Evolutionary conservation across 2,888 invertebrate genomes (phyloP).

Genomic region (Troides aeacus): DNA sequence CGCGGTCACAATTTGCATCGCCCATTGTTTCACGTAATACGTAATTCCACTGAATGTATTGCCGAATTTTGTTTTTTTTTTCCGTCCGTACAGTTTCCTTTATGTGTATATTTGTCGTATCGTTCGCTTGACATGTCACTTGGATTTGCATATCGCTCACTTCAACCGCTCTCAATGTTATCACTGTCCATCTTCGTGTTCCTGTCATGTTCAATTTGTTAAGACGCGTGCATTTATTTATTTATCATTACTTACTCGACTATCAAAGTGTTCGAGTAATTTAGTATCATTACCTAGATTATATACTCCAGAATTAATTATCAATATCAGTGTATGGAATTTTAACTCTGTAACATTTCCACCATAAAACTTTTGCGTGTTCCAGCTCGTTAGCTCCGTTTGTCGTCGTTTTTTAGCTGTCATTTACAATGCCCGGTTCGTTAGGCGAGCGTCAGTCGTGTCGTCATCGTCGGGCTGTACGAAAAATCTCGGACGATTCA

Average conservation of each 20-base stretch:
- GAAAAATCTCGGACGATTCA: conserved; percentile 38
- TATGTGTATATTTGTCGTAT: conserved; percentile 45
- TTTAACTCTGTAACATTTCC: not conserved
- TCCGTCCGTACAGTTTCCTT: conserved; percentile 38
- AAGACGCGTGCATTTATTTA: conserved; percentile 18
- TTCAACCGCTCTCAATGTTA: conserved; percentile 16
- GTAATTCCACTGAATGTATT: conserved; percentile 62
- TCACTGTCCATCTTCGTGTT: conserved; percentile 26
- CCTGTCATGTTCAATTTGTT: conserved; percentile 23
- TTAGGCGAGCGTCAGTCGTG: conserved; percentile 21
- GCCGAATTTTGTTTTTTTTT: conserved; percentile 49
- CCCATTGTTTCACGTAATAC: conserved; percentile 68
- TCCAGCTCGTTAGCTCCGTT: conserved; percentile 14
- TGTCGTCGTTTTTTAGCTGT: conserved; percentile 24
- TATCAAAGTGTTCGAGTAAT: too few relatives aligned
- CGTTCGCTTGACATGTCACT: conserved; percentile 25
- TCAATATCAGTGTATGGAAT: not conserved
- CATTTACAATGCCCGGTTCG: conserved; percentile 25
- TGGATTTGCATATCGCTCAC: conserved; percentile 26
- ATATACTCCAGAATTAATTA: not conserved
- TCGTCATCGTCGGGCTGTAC: conserved; percentile 19
- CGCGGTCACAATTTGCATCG: conserved; percentile 67
- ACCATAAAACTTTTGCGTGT: conserved; percentile 9
- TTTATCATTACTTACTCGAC: not conserved
- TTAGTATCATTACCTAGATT: too few relatives aligned